phyloP scores from a whole-genome alignment of 1,140 invertebrate genomes.

The Tetragnatha versicolor region DNA sequence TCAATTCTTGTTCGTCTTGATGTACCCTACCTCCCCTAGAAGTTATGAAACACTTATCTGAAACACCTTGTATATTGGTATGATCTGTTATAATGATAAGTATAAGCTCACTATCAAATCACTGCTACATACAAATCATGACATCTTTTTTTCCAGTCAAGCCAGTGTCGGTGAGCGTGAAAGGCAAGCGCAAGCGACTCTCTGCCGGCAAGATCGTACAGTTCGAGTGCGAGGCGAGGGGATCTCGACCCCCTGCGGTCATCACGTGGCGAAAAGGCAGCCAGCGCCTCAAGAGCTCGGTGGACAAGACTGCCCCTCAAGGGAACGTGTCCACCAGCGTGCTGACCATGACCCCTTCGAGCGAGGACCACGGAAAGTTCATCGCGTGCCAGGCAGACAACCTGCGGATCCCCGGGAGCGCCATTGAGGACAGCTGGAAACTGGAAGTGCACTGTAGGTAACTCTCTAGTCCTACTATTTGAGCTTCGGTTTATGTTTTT shows the following conservation, averaged over 20 bases:
- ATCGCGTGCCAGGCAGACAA: slow-evolving; percentile 84
- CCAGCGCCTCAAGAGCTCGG: slow-evolving; percentile 47
- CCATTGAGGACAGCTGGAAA: slow-evolving; percentile 82
- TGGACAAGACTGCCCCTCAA: slow-evolving; percentile 46
- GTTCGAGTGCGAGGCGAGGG: slow-evolving; percentile 81
- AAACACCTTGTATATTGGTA: too few species aligned
- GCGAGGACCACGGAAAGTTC: slow-evolving; percentile 81
- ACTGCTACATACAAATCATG: neutral
- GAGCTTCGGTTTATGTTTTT: neutral
- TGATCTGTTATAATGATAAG: too few species aligned
- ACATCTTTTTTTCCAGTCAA: slow-evolving; percentile 69
- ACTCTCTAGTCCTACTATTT: slow-evolving; percentile 27
- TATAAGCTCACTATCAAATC: too few species aligned
- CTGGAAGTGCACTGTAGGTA: slow-evolving; percentile 86
- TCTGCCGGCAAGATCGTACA: slow-evolving; percentile 83
- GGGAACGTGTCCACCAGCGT: slow-evolving; percentile 55
- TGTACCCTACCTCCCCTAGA: too few species aligned
- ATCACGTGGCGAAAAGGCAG: slow-evolving; percentile 77
- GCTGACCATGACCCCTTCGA: slow-evolving; percentile 68
- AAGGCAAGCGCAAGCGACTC: slow-evolving; percentile 79
- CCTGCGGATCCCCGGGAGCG: slow-evolving; percentile 68
- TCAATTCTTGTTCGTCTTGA: too few species aligned
- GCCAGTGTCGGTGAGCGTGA: slow-evolving; percentile 79
- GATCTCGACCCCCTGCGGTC: slow-evolving; percentile 81
- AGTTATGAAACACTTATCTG: too few species aligned